phyloP scores from a whole-genome alignment of 2,797 vertebrate species.

The Euphonia xanthogaster region DNA sequence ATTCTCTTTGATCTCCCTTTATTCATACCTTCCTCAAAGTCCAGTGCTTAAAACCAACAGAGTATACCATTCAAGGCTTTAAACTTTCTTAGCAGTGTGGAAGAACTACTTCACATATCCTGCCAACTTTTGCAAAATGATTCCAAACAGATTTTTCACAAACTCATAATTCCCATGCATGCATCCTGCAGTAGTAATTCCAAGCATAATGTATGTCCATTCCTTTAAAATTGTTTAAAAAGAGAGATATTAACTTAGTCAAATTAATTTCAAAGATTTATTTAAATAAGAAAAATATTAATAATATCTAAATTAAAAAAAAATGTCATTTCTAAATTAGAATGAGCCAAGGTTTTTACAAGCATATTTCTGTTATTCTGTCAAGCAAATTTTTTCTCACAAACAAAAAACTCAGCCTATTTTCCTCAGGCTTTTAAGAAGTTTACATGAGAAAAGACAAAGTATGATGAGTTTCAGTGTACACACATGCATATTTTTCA shows the following conservation, averaged over 20 bases:
- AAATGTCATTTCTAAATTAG: neutral
- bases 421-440: neutral
- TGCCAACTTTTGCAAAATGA: neutral
- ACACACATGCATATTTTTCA: neutral
- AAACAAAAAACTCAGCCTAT: neutral
- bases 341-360: accelerated
- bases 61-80: neutral
- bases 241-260: neutral
- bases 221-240: neutral
- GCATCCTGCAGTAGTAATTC: neutral
- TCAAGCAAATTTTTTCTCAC: neutral
- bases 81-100: neutral
- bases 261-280: neutral
- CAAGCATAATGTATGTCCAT: neutral
- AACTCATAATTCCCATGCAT: neutral
- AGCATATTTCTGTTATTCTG: neutral
- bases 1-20: neutral
- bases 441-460: neutral
- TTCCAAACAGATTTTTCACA: neutral
- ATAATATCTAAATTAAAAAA: neutral
- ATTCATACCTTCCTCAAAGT: neutral
- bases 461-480: neutral
- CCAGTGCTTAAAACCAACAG: neutral
- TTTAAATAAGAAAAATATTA: neutral
- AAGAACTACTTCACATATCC: neutral